Evolutionary conservation across 2,888 invertebrate genomes (phyloP).

Genomic region (Epicampocera succincta): DNA sequence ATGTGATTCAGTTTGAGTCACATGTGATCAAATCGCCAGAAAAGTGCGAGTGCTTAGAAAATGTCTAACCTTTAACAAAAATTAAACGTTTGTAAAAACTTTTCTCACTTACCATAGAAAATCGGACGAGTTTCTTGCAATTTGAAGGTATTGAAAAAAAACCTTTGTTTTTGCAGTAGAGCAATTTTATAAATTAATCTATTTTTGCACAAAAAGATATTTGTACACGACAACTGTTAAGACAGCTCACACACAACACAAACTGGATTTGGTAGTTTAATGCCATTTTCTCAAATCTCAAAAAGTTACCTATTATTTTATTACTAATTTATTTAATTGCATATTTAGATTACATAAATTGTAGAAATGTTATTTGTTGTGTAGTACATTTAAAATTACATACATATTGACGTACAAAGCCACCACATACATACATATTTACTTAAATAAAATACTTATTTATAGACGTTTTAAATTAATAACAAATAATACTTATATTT

Average conservation of each 20-base stretch:
- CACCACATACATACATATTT: constrained; percentile 48
- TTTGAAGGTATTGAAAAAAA: constrained; percentile 14
- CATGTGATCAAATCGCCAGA: no score
- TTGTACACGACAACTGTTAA: constrained; percentile 1
- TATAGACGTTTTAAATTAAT: constrained; percentile 36
- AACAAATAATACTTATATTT: constrained; percentile 21
- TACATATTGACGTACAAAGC: constrained; percentile 54
- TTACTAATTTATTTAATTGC: background rate
- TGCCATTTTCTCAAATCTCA: background rate
- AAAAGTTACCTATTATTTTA: constrained; percentile 40
- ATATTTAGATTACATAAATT: background rate
- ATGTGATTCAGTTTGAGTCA: no score
- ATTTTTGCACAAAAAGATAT: constrained; percentile 38
- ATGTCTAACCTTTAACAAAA: no score
- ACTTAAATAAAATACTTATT: constrained; percentile 62
- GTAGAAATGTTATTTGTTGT: background rate
- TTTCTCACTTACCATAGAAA: no score
- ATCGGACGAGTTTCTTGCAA: constrained; percentile 44
- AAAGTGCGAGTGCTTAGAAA: no score
- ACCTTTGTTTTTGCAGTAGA: background rate
- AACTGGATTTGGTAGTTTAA: background rate
- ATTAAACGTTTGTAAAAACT: no score
- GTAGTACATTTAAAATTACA: constrained; percentile 4
- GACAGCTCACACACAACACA: background rate
- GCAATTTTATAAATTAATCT: constrained; percentile 24